These are phyloP conservation scores for Ichneumoninae sp. DNA, from an alignment of 2,888 invertebrate genomes.

Conservation along the genomic window DNA sequence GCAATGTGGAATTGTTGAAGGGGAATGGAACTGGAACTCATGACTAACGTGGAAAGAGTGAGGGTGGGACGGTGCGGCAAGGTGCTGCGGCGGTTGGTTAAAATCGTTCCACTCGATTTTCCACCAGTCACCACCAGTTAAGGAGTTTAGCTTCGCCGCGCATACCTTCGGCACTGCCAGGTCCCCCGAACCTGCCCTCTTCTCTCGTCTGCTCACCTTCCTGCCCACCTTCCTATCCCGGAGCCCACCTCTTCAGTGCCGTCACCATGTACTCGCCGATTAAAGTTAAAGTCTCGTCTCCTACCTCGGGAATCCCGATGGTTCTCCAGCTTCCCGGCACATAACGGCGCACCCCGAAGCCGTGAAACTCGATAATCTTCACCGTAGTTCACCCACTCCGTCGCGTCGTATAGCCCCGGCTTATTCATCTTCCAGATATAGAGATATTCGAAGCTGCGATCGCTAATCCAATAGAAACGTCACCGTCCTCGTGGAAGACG, in stretches of 20 bases:
- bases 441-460: slow-evolving; percentile 33
- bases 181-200: slow-evolving; percentile 44
- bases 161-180: slow-evolving; percentile 32
- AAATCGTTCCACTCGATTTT: slow-evolving; percentile 67
- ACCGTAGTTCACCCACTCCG: slow-evolving; percentile 55
- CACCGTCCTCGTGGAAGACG: slow-evolving; percentile 3
- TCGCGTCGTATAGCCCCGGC: slow-evolving; percentile 8
- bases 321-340: slow-evolving; percentile 34
- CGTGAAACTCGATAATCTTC: slow-evolving; percentile 67
- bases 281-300: slow-evolving; percentile 64
- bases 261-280: slow-evolving; percentile 60
- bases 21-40: slow-evolving; percentile 10
- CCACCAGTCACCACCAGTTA: slow-evolving; percentile 65
- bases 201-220: slow-evolving; percentile 39
- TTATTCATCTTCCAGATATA: slow-evolving; percentile 15
- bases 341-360: slow-evolving; percentile 39
- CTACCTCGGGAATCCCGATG: slow-evolving; percentile 15
- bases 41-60: slow-evolving; percentile 53
- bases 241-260: slow-evolving; percentile 31
- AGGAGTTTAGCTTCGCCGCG: slow-evolving; percentile 61
- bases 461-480: slow-evolving; percentile 60
- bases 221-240: slow-evolving; percentile 16
- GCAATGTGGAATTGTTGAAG: slow-evolving; percentile 53
- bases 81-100: slow-evolving; percentile 56
- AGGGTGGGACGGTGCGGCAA: background rate